These are phyloP conservation scores for Plutomurus gul DNA, from an alignment of 1,140 invertebrate species.

Conservation along the genomic window DNA sequence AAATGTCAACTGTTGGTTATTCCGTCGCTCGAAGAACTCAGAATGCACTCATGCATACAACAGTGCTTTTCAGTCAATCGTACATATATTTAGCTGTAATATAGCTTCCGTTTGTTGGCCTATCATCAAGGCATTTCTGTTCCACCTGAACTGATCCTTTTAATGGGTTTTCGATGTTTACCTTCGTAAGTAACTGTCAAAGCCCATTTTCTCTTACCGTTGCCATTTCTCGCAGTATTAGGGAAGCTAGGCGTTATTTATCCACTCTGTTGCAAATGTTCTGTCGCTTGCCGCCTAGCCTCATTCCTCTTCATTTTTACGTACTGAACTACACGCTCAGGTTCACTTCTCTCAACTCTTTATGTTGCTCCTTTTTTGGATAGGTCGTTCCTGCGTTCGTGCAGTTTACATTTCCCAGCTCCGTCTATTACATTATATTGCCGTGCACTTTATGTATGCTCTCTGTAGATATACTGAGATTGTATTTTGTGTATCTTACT, in stretches of 20 bases:
- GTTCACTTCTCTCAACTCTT: not conserved
- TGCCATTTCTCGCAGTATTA: not conserved
- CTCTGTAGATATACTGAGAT: no score
- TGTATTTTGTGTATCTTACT: no score
- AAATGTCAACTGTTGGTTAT: no score
- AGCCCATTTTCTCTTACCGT: not conserved
- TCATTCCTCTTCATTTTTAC: not conserved
- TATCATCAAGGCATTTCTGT: not conserved
- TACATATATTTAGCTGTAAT: not conserved
- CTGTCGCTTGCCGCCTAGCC: not conserved
- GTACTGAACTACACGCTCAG: no score
- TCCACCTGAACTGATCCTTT: not conserved
- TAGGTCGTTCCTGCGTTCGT: no score
- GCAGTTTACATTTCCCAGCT: no score
- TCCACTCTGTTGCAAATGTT: not conserved
- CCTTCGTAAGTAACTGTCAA: not conserved
- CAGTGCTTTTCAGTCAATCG: no score
- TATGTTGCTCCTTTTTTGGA: not conserved
- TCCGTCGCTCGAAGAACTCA: no score
- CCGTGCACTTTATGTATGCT: no score
- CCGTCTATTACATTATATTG: no score
- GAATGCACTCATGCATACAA: not conserved
- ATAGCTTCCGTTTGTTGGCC: not conserved
- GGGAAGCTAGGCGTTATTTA: not conserved
- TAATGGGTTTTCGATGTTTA: constrained; percentile 24